These are phyloP conservation scores for Coptodon rendalli DNA, from an alignment of 2,113 vertebrate genomes.

Conservation along the genomic window DNA sequence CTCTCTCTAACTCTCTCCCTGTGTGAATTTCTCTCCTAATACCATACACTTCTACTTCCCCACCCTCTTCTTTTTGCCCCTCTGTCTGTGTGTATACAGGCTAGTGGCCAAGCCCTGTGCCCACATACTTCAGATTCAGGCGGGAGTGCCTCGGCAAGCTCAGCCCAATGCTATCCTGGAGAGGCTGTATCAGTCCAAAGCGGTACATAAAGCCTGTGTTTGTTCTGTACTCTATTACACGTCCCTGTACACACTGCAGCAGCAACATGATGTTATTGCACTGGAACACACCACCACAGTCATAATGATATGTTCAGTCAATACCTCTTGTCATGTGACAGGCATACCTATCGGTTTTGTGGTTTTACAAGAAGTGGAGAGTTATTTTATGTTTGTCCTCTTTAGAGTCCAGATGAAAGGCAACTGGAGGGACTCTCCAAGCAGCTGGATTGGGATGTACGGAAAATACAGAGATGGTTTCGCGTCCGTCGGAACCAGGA, in stretches of 20 bases:
- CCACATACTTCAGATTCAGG: slow-evolving; percentile 82
- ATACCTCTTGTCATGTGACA: not conserved
- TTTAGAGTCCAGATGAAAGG: slow-evolving; percentile 82
- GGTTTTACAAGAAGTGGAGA: not conserved
- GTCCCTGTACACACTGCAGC: not conserved
- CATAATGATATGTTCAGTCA: not conserved
- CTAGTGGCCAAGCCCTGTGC: slow-evolving; percentile 92
- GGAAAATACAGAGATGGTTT: slow-evolving; percentile 94
- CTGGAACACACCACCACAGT: not conserved
- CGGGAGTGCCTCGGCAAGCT: slow-evolving; percentile 75
- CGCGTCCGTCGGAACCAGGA: slow-evolving; percentile 89
- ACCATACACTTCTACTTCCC: slow-evolving; percentile 16
- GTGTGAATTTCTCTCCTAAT: slow-evolving; percentile 9
- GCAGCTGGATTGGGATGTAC: slow-evolving; percentile 92
- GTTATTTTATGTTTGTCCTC: not conserved
- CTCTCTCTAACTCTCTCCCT: not conserved
- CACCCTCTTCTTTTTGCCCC: slow-evolving; percentile 1
- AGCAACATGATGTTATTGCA: not conserved
- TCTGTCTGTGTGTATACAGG: slow-evolving; percentile 66
- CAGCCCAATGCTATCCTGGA: slow-evolving; percentile 90
- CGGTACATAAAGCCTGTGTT: slow-evolving; percentile 62
- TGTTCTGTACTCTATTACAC: not conserved
- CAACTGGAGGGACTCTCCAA: slow-evolving; percentile 89
- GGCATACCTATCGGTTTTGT: not conserved
- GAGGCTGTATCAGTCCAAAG: slow-evolving; percentile 88